Base-by-base conservation (phyloP, 2,888 invertebrate genomes). In the Drosophila yooni region DNA sequence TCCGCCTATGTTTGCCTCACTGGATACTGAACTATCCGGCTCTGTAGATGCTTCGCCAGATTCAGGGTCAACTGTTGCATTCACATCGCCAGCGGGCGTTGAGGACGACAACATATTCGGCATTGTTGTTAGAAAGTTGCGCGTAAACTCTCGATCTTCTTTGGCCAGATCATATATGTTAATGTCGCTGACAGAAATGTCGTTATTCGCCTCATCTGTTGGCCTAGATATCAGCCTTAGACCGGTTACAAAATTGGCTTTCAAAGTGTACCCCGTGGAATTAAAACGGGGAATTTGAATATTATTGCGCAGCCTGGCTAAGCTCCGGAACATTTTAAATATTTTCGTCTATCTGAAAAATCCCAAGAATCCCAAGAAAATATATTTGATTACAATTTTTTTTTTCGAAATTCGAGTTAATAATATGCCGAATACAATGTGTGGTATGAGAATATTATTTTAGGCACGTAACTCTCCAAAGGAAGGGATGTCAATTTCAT, bases 101-200 rank as follows among this genome's bases (percentile, higher is more conserved):
- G 31, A 13, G 18, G 54, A 10, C 0, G 52, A 33, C 21, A 34
- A 15, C 1, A 21, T 18, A 8, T 15, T 18, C 25, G 73, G 25
- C 1, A 70, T n/a, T 0, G 71, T 53, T 1, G 75, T 79, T 0
- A 88, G 59, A 31, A 88, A 88, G 29, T 85, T 83, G 4, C 83
- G 88, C 0, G 60, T 27, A 43, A 85, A 85, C 27, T 85, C 88
- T 7, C 38, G 3, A 21, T 85, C 86, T 2, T 51, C 71, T 52
- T 69, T 72, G 18, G 86, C 85, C 61, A 85, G 10, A 0, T 85
- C 83, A 2, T 59, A 58, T 0, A 85, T 36, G 53, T 85, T 74
- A 0, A 88, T 85, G 31, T 88, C 82, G 3, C 61, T 51, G 2
- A 83, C 69, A 5, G 64, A 46, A 4, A 88, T 31, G 1, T 43